These are phyloP conservation scores for Leptopterna dolabrata DNA, from an alignment of 2,888 invertebrate species.

Conservation along the genomic window DNA sequence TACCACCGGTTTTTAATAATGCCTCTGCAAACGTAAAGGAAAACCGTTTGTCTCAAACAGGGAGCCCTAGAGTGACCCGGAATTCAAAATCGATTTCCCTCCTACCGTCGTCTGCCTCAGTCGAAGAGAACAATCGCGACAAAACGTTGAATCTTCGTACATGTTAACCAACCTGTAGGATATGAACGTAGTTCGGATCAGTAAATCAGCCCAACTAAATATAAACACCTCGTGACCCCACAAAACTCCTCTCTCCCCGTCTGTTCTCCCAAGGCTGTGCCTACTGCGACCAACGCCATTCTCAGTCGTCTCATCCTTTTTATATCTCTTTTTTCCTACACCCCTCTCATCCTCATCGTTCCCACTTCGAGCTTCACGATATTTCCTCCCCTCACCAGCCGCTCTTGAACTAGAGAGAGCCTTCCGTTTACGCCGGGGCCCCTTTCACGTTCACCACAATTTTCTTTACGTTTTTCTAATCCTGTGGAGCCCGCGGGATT, in stretches of 20 bases:
- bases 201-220: slow-evolving; percentile 33
- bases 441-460: neutral
- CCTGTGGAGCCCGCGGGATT: neutral
- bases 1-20: no score
- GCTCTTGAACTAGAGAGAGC: neutral
- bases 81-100: neutral
- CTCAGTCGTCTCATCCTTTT: slow-evolving; percentile 31
- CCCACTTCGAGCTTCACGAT: neutral
- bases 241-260: slow-evolving; percentile 7
- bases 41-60: no score
- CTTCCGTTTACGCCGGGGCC: neutral
- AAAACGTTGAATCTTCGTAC: neutral
- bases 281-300: neutral
- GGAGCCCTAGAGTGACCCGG: no score
- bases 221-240: slow-evolving; percentile 36
- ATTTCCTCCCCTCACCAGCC: neutral
- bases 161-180: neutral
- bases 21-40: no score
- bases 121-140: neutral
- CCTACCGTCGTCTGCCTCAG: neutral
- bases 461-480: neutral
- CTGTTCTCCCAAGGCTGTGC: slow-evolving; percentile 20
- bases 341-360: neutral
- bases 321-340: slow-evolving; percentile 10
- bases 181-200: slow-evolving; percentile 25